These are phyloP conservation scores for Lepidochrysops patricia DNA, from an alignment of 2,888 invertebrate genomes.

Conservation along the genomic window DNA sequence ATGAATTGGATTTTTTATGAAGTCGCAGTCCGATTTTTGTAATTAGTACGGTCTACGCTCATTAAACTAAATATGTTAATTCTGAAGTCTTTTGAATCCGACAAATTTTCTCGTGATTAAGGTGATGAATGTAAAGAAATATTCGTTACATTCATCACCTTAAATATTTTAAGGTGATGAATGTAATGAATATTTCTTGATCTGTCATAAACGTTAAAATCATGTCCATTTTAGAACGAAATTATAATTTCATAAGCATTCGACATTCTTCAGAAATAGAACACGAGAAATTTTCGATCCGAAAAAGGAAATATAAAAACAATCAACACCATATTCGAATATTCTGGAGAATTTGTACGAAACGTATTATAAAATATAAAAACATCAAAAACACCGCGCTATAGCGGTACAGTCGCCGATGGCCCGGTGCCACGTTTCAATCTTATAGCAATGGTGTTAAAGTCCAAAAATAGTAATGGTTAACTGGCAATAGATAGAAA, in stretches of 20 bases:
- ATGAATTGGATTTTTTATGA: no score
- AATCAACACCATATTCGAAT: conserved; percentile 10
- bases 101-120: no score
- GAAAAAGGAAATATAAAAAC: conserved; percentile 10
- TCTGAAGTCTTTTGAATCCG: no score
- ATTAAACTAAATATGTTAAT: no score
- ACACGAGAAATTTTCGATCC: not conserved
- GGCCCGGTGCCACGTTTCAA: not conserved
- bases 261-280: conserved; percentile 8
- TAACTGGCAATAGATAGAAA: conserved; percentile 19
- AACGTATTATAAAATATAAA: conserved; percentile 14
- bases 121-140: no score
- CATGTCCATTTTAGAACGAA: not conserved
- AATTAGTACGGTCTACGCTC: no score
- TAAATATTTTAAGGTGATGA: no score
- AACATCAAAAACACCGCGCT: conserved; percentile 30
- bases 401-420: conserved; percentile 25
- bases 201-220: not conserved
- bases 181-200: not conserved
- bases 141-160: no score
- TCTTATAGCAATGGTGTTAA: not conserved
- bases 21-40: no score
- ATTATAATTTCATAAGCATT: not conserved
- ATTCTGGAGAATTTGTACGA: conserved; percentile 11
- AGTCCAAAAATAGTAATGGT: conserved; percentile 4